Evolutionary conservation across 64 coral and sea anemone species (phyloP).

Genomic region (Dendrophyllia cribrosa): DNA sequence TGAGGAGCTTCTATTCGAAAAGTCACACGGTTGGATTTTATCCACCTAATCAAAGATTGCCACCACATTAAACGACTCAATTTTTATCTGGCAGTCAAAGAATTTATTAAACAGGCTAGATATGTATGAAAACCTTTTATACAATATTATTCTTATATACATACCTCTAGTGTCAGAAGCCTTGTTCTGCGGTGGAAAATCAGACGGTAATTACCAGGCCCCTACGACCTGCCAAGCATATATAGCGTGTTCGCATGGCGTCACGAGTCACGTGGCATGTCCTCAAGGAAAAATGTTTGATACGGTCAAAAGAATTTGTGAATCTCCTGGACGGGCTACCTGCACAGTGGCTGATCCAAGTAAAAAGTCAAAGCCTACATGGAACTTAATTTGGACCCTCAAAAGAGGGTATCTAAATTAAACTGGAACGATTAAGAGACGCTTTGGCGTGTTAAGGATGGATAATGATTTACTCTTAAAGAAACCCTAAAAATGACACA

Average conservation of each 20-base stretch:
- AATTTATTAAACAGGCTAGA: no score
- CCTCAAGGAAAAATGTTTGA: slow-evolving; percentile 37
- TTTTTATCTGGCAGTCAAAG: no score
- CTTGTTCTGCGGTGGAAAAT: slow-evolving; percentile 51
- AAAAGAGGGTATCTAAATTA: not conserved
- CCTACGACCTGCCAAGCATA: slow-evolving; percentile 33
- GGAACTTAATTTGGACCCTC: not conserved
- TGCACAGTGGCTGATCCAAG: not conserved
- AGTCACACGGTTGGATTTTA: no score
- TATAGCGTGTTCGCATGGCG: slow-evolving; percentile 52
- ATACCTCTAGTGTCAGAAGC: slow-evolving; percentile 12
- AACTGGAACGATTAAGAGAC: no score
- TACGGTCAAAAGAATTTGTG: slow-evolving; percentile 7
- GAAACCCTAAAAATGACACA: no score
- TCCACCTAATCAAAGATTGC: no score
- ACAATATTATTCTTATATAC: no score
- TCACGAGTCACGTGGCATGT: slow-evolving; percentile 55
- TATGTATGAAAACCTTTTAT: no score
- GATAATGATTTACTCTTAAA: no score
- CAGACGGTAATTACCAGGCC: slow-evolving; percentile 52
- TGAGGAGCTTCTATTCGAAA: no score
- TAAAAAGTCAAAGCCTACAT: not conserved
- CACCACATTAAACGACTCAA: no score
- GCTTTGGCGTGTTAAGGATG: no score
- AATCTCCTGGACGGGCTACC: not conserved